phyloP scores from a whole-genome alignment of 2,113 vertebrate species.

The Pelmatolapia mariae region DNA sequence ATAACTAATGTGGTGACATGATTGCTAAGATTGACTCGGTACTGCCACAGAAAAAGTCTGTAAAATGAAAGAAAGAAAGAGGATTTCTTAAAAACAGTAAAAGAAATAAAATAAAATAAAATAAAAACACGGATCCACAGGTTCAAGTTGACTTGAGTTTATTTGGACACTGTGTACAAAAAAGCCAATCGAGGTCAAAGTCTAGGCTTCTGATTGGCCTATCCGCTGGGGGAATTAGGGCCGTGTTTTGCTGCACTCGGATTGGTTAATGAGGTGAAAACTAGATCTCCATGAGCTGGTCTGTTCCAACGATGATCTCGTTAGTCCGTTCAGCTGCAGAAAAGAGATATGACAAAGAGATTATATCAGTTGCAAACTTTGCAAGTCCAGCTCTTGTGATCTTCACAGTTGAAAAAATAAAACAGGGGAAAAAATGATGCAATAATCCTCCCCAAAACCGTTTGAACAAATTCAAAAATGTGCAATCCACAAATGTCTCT shows the following conservation, averaged over 20 bases:
- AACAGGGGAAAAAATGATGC: rapidly evolving
- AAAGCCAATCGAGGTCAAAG: neutral
- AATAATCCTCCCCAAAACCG: neutral
- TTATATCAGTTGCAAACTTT: neutral
- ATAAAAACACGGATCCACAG: neutral
- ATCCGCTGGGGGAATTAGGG: neutral
- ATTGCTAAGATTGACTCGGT: neutral
- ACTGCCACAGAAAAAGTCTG: neutral
- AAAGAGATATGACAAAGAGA: conserved; percentile 16
- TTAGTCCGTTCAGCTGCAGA: conserved; percentile 87
- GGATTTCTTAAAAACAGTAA: neutral
- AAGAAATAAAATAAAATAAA: neutral
- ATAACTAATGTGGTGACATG: neutral
- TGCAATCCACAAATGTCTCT: neutral
- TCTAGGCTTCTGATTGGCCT: neutral
- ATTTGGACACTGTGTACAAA: conserved; percentile 63
- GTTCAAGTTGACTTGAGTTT: conserved; percentile 64
- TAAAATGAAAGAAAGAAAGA: neutral
- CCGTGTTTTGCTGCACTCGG: neutral
- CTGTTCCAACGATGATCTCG: conserved; percentile 93
- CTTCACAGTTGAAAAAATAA: neutral
- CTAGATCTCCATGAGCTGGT: conserved; percentile 99
- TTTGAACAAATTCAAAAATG: neutral
- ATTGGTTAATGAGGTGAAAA: conserved; percentile 5
- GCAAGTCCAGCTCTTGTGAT: neutral